Conservation (phyloP, 2,888 invertebrate species). For the Subacronicta megacephala region DNA sequence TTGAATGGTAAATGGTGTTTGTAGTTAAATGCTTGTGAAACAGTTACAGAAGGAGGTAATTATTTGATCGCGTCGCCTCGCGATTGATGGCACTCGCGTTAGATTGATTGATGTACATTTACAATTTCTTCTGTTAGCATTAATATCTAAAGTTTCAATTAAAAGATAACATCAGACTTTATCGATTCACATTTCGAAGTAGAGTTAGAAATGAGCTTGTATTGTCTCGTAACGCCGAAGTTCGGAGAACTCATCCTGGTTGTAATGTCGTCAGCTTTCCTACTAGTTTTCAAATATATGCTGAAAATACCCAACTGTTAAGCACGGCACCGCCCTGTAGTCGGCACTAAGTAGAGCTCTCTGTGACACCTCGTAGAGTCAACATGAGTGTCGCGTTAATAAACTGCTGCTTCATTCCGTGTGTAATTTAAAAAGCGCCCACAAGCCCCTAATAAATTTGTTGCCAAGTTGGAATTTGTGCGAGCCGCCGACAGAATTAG, state of each 20-base stretch:
- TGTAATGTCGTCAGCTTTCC: not conserved
- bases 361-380: not conserved
- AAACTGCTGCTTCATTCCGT: slow-evolving; percentile 54
- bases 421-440: slow-evolving; percentile 49
- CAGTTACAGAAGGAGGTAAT: slow-evolving; percentile 33
- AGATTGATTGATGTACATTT: slow-evolving; percentile 59
- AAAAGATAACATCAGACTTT: slow-evolving; percentile 34
- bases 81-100: slow-evolving; percentile 54
- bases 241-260: not conserved
- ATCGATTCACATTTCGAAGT: slow-evolving; percentile 18
- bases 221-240: slow-evolving; percentile 3
- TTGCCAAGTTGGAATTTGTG: slow-evolving; percentile 57
- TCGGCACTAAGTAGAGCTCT: not conserved
- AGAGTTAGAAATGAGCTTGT: slow-evolving; percentile 7
- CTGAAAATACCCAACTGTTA: not conserved
- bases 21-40: slow-evolving; percentile 31
- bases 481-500: slow-evolving; percentile 64
- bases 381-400: slow-evolving; percentile 42
- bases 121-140: slow-evolving; percentile 25
- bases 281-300: not conserved
- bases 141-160: slow-evolving; percentile 42
- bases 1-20: slow-evolving; percentile 53
- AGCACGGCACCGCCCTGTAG: not conserved
- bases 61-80: slow-evolving; percentile 24
- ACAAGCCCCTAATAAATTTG: slow-evolving; percentile 59